phyloP scores from a whole-genome alignment of 2,113 vertebrate species.

The Ctenodactylus gundi region DNA sequence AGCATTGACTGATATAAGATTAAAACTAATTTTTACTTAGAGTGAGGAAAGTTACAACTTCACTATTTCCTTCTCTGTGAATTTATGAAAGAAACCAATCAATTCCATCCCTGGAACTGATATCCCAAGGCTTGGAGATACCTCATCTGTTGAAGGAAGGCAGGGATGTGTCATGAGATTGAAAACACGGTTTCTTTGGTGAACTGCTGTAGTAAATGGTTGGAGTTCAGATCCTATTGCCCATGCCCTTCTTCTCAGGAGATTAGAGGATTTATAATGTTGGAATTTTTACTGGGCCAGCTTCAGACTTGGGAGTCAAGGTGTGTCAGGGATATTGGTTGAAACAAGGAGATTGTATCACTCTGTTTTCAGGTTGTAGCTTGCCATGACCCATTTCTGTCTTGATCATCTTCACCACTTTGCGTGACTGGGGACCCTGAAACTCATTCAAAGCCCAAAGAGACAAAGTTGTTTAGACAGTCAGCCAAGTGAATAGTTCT shows the following conservation, averaged over 20 bases:
- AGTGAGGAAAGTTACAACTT: slow-evolving; percentile 29
- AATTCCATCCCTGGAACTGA: neutral
- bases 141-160: neutral
- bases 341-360: neutral
- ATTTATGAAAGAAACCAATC: neutral
- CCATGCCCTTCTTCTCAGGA: neutral
- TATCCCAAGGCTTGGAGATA: neutral
- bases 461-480: neutral
- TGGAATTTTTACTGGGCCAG: neutral
- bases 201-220: neutral
- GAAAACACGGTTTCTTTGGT: slow-evolving; percentile 5
- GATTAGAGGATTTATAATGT: neutral
- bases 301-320: neutral
- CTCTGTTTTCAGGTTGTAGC: neutral
- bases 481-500: neutral
- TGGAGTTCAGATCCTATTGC: neutral
- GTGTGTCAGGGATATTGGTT: neutral
- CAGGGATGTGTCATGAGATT: neutral
- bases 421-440: neutral
- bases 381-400: neutral
- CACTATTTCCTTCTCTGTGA: neutral
- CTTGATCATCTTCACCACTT: neutral
- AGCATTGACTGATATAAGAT: neutral
- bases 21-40: neutral
- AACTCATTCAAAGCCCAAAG: neutral